Base-by-base conservation (phyloP, 2,888 invertebrate genomes). In the Pteria penguin region DNA sequence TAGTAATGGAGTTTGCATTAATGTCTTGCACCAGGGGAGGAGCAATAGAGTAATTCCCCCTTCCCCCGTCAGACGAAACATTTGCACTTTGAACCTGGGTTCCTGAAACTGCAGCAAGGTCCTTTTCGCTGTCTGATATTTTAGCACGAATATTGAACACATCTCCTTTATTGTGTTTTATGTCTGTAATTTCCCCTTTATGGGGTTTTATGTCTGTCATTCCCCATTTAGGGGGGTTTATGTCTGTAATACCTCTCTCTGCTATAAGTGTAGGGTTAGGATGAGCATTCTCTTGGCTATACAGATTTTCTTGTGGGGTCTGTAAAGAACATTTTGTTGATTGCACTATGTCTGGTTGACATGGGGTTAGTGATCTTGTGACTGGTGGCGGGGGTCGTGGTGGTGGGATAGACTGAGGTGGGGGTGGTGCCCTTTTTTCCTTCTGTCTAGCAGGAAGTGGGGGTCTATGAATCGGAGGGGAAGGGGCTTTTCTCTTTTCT, bases 1-100 rank as follows among this genome's bases (percentile, higher is more conserved):
- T 84, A 60, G 79, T 83, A 26, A 85, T 60, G 1, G 85, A 84
- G 36, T 83, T 84, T 2, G 83, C 79, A 72, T 83, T 82, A 26
- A 82, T 73, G 36, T 85, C 81, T 26, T 76, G 68, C 29, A 62
- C 70, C 11, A 54, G 61, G 14, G 62, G 54, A 2, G 62, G n/a
- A 33, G 33, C 69, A 24, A n/a, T 57, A 31, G 22, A 33, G 29
- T n/a, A 22, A 61, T 4, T 29, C 29, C 5, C 26, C 4, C 57
- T 36, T 22, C 8, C 36, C 14, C 55, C 54, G 36, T 33, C 22
- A 36, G 32, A 33, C 27, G 31, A 32, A 27, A 52, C 52, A 2
- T 29, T 22, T 14, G 24, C n/a, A 2, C 33, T 70, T 2, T 36
- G 58, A 45, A 45, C 8, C 45, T 8, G 11, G 18, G 11, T 45